Conservation (phyloP, 2,113 vertebrate species). For the Ageneiosus marmoratus region DNA sequence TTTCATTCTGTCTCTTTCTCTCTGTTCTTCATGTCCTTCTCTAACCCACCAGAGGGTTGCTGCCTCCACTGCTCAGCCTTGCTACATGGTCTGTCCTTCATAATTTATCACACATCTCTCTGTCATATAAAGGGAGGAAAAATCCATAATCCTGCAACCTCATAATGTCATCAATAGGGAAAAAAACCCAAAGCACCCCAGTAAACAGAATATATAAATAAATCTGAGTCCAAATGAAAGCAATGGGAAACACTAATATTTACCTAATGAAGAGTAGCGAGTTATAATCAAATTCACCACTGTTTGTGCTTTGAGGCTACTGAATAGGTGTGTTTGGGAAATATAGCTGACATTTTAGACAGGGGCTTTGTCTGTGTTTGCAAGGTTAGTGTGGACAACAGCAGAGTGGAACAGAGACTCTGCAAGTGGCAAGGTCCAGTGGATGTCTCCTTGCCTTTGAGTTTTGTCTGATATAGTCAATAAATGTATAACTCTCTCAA, state of each 20-base stretch:
- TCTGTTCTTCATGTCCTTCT: not conserved
- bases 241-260: conserved; percentile 11
- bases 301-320: not conserved
- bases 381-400: not conserved
- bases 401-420: not conserved
- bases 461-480: conserved; percentile 7
- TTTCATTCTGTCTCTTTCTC: not conserved
- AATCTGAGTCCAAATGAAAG: not conserved
- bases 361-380: not conserved
- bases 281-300: not conserved
- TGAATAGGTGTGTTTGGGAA: not conserved
- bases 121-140: too few relatives aligned
- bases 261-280: not conserved
- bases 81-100: conserved; percentile 25
- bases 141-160: not conserved
- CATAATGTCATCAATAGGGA: not conserved
- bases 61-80: not conserved
- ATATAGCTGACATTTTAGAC: not conserved
- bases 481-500: not conserved
- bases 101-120: conserved; percentile 45
- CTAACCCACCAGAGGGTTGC: not conserved
- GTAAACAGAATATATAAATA: conserved; percentile 7
- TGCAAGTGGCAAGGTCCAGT: not conserved
- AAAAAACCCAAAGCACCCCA: not conserved
- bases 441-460: not conserved